phyloP scores from a whole-genome alignment of 2,113 vertebrate species.

The Kryptolebias marmoratus region DNA sequence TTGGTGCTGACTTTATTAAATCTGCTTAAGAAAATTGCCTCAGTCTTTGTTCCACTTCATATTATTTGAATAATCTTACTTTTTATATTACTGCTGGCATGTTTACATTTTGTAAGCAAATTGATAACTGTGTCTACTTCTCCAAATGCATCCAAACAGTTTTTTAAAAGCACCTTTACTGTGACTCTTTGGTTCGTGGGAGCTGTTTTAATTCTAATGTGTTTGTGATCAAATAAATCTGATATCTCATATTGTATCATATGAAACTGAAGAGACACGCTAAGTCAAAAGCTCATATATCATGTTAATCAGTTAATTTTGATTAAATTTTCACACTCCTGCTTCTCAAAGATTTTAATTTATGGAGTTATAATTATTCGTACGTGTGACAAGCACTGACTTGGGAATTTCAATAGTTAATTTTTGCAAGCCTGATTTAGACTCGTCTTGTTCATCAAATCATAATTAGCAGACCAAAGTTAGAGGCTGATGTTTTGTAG shows the following conservation, averaged over 20 bases:
- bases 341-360: conserved; percentile 52
- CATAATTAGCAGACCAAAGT: conserved; percentile 70
- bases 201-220: background rate
- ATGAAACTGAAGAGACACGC: background rate
- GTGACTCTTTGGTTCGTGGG: background rate
- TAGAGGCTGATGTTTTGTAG: conserved; percentile 66
- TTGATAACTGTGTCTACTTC: background rate
- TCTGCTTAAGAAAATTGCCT: too few species aligned
- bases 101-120: background rate
- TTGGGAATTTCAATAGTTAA: conserved; percentile 69
- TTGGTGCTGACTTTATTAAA: too few species aligned
- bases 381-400: conserved; percentile 56
- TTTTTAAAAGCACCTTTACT: background rate
- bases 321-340: conserved; percentile 40
- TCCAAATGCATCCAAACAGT: background rate
- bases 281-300: conserved; percentile 20
- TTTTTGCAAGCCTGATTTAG: conserved; percentile 59
- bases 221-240: conserved; percentile 3
- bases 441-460: conserved; percentile 70
- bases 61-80: too few species aligned
- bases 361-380: conserved; percentile 67
- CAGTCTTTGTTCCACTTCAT: too few species aligned
- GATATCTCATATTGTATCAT: background rate
- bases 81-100: too few species aligned
- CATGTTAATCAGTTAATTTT: conserved; percentile 23